Conservation (phyloP, 2,888 invertebrate genomes). For the Oscheius sp. region DNA sequence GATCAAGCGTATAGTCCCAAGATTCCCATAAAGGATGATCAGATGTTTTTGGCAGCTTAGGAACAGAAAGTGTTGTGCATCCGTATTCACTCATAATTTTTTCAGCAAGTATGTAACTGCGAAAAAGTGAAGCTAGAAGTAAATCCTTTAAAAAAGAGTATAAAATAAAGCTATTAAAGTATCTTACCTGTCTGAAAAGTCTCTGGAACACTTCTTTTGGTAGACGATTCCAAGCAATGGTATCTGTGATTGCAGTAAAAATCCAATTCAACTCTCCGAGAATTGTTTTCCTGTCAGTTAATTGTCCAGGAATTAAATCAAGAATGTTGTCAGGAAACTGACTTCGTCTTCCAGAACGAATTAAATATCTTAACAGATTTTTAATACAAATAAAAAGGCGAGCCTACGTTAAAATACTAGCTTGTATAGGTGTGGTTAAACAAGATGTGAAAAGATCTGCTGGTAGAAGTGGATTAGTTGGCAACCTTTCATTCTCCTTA, state of each 20-base stretch:
- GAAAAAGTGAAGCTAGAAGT: constrained; percentile 94
- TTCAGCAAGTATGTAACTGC: constrained; percentile 95
- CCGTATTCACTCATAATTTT: constrained; percentile 90
- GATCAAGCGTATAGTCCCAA: constrained; percentile 95
- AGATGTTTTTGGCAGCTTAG: constrained; percentile 88
- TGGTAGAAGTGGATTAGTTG: constrained; percentile 95
- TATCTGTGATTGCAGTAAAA: constrained; percentile 98
- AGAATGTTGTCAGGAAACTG: constrained; percentile 61
- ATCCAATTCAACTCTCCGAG: constrained; percentile 99
- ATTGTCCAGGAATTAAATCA: constrained; percentile 88
- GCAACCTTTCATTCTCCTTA: constrained; percentile 88
- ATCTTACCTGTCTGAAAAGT: constrained; percentile 79
- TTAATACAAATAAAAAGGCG: not conserved
- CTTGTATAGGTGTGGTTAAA: constrained; percentile 96
- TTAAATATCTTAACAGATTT: constrained; percentile 34
- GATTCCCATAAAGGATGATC: constrained; percentile 79
- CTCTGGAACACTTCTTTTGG: constrained; percentile 91
- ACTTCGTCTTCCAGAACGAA: constrained; percentile 55
- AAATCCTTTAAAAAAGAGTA: constrained; percentile 80
- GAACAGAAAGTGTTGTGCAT: constrained; percentile 82
- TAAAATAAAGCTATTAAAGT: not conserved
- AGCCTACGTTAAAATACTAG: constrained; percentile 62
- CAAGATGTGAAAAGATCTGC: constrained; percentile 97
- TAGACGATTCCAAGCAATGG: constrained; percentile 97
- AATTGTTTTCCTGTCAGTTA: constrained; percentile 85